phyloP scores from a whole-genome alignment of 2,888 invertebrate genomes.

The Bibio marci region DNA sequence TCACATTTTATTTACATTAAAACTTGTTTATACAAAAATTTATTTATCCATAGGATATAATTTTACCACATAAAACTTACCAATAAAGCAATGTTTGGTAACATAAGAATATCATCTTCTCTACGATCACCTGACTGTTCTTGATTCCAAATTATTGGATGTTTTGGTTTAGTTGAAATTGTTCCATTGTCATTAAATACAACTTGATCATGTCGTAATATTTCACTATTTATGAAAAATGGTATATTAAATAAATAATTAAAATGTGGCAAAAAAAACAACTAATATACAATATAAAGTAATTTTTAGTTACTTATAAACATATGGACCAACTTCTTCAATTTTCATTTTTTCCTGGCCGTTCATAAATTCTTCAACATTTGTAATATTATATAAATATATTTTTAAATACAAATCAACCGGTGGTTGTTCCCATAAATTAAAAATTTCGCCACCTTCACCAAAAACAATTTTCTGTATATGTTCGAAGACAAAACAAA shows the following conservation, averaged over 20 bases:
- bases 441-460: conserved; percentile 66
- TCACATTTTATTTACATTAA: background rate
- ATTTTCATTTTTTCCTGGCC: conserved; percentile 54
- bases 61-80: conserved; percentile 35
- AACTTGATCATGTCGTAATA: conserved; percentile 47
- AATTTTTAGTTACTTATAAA: conserved; percentile 54
- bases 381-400: conserved; percentile 71
- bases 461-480: conserved; percentile 53
- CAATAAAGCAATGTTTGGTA: conserved; percentile 71
- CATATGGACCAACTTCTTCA: conserved; percentile 70
- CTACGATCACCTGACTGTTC: conserved; percentile 55
- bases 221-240: no score
- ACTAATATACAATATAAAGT: background rate
- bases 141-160: conserved; percentile 60
- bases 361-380: conserved; percentile 56
- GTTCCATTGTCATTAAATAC: conserved; percentile 63
- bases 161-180: conserved; percentile 46
- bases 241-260: background rate
- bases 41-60: background rate
- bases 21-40: background rate
- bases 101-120: conserved; percentile 54
- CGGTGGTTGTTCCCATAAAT: conserved; percentile 65
- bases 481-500: conserved; percentile 11
- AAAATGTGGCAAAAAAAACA: background rate
- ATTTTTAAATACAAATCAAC: conserved; percentile 62